These are phyloP conservation scores for Prietella phreatophila DNA, from an alignment of 2,113 vertebrate genomes.

Conservation along the genomic window DNA sequence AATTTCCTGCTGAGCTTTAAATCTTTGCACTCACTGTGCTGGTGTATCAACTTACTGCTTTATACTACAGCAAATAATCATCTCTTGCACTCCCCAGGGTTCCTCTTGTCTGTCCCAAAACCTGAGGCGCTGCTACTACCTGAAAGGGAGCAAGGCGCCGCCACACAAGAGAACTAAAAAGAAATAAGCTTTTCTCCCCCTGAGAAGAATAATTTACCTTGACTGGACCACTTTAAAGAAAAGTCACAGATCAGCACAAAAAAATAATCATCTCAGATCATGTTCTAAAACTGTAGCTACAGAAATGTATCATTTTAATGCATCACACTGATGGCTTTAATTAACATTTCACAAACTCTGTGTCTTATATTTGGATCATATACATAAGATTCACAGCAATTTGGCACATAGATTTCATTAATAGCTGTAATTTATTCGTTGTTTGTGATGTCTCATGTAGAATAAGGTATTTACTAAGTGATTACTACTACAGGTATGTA, in stretches of 20 bases:
- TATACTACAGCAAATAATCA: slow-evolving; percentile 46
- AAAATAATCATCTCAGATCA: background rate
- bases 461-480: background rate
- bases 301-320: background rate
- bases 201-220: background rate
- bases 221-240: background rate
- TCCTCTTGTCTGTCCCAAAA: slow-evolving; percentile 16
- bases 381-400: background rate
- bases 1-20: slow-evolving; percentile 49
- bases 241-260: background rate
- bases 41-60: slow-evolving; percentile 38
- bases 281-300: background rate
- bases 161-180: background rate
- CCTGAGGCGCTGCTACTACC: slow-evolving; percentile 2
- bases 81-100: slow-evolving; percentile 12
- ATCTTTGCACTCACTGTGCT: slow-evolving; percentile 33
- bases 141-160: background rate
- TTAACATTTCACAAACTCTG: background rate
- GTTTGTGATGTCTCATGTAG: background rate
- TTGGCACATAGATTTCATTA: background rate
- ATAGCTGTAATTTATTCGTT: background rate
- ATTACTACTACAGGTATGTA: background rate
- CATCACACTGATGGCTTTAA: background rate
- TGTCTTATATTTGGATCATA: background rate
- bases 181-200: background rate